Evolutionary conservation across 2,888 invertebrate genomes (phyloP).

Genomic region (Lordiphosa fenestrarum): DNA sequence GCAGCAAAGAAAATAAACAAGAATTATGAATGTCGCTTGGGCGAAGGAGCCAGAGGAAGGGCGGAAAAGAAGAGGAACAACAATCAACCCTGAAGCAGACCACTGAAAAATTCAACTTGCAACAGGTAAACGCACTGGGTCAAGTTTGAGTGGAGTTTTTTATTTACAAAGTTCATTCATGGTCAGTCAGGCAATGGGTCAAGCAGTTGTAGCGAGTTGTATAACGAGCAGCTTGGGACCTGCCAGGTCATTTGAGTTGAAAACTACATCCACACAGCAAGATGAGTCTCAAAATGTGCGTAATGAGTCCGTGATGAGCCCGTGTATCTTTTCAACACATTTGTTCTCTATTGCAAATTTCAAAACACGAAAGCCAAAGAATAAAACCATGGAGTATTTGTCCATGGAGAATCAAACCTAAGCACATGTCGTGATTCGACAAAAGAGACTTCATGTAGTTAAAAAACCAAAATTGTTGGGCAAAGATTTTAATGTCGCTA

Average conservation of each 20-base stretch:
- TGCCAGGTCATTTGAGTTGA: slow-evolving; percentile 37
- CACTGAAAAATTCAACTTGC: slow-evolving; percentile 24
- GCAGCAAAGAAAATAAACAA: slow-evolving; percentile 52
- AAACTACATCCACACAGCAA: slow-evolving; percentile 17
- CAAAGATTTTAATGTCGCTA: too few relatives aligned
- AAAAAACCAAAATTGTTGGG: too few relatives aligned
- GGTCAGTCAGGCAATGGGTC: slow-evolving; percentile 30
- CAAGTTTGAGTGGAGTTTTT: slow-evolving; percentile 46
- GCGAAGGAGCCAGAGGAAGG: slow-evolving; percentile 11
- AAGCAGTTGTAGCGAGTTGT: background rate
- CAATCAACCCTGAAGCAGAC: slow-evolving; percentile 4
- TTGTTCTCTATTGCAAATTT: slow-evolving; percentile 8
- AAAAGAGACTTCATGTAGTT: background rate
- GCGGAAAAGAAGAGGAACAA: slow-evolving; percentile 13
- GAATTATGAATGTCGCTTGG: slow-evolving; percentile 68
- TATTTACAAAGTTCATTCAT: slow-evolving; percentile 33
- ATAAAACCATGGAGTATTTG: background rate
- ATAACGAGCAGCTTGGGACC: slow-evolving; percentile 55
- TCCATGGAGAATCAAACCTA: background rate
- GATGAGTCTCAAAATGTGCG: slow-evolving; percentile 53
- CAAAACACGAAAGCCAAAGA: background rate
- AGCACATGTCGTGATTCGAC: background rate
- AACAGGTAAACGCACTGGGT: slow-evolving; percentile 57
- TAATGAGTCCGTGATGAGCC: slow-evolving; percentile 44
- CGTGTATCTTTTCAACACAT: slow-evolving; percentile 9